Evolutionary conservation across 1,140 invertebrate species (phyloP).

Genomic region (Brachionus rubens): DNA sequence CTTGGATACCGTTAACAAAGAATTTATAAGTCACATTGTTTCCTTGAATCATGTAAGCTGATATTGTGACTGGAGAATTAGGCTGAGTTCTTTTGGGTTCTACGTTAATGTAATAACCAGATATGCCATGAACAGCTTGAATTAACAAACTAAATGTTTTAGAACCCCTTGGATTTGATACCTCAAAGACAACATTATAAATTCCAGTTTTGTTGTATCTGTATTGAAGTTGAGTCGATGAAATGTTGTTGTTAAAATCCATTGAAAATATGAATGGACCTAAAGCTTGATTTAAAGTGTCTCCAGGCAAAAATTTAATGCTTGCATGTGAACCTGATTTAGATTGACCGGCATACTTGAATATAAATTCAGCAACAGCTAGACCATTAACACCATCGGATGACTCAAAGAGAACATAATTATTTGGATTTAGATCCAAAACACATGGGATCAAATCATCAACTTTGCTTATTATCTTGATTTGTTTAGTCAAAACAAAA

Average conservation of each 20-base stretch:
- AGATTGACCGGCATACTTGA: background rate
- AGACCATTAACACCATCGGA: background rate
- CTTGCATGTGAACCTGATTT: constrained; percentile 14
- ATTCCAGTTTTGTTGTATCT: background rate
- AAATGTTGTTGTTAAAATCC: constrained; percentile 17
- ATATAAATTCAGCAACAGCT: constrained; percentile 17
- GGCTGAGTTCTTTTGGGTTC: background rate
- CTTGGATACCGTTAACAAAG: background rate
- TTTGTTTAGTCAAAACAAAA: background rate
- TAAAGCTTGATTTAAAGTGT: background rate
- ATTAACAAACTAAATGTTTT: constrained; percentile 1
- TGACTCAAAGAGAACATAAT: constrained; percentile 3
- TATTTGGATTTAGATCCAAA: background rate
- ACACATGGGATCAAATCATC: background rate
- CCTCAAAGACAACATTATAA: background rate
- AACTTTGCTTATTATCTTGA: constrained; percentile 6
- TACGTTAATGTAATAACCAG: constrained; percentile 10
- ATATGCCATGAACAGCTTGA: background rate
- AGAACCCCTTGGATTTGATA: background rate
- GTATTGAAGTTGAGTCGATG: background rate
- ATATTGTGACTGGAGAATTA: background rate
- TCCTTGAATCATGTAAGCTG: constrained; percentile 27
- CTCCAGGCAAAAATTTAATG: constrained; percentile 19
- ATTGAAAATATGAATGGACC: constrained; percentile 4
- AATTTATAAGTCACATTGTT: background rate